Base-by-base conservation (phyloP, 2,888 invertebrate genomes). In the Seira sanloemensis region DNA sequence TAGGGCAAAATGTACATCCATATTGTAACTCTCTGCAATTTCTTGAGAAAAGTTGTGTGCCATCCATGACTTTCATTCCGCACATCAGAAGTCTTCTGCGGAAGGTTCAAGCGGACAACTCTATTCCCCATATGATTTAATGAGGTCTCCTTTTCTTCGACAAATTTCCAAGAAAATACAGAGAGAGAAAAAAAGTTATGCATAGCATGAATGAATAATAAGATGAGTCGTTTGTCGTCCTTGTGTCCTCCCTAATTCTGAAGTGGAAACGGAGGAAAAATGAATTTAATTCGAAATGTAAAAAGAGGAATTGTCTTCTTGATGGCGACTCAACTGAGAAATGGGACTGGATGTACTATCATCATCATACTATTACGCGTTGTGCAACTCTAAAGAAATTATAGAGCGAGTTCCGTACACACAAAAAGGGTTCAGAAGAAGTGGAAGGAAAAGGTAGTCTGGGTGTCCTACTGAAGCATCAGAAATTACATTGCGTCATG, bases 251-350 rank as follows among this genome's bases (percentile, higher is more conserved):
- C n/a, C 50, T 50, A 50, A 50, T 50, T 50, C 50, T 50, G 16
- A 25, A 24, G 23, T 23, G 27, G 75, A 37, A 46, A 19, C 66
- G 46, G 37, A 46, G 58, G 26, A 27, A 18, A 73, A 68, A 18
- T 77, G 46, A 68, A 82, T 71, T 77, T 77, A 77, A 76, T 76
- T 75, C 71, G 71, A 66, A 68, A 77, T 67, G 67, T 73, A 72
- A 76, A 77, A 81, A 72, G 62, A 27, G 62, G 82, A 83, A 83
- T 83, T 83, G 77, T 84, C 75, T 74, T 78, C n/a, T n/a, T n/a
- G 78, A 78, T 78, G 50, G 50, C 50, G 50, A 50, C 50, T 50
- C 50, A 50, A 50, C 50, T 50, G 50, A 50, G 50, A 50, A 50
- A 50, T 50, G 50, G 50, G 50, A 50, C 50, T 50, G 50, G 50